These are phyloP conservation scores for Labroides dimidiatus DNA, from an alignment of 2,797 vertebrate species.

Conservation along the genomic window DNA sequence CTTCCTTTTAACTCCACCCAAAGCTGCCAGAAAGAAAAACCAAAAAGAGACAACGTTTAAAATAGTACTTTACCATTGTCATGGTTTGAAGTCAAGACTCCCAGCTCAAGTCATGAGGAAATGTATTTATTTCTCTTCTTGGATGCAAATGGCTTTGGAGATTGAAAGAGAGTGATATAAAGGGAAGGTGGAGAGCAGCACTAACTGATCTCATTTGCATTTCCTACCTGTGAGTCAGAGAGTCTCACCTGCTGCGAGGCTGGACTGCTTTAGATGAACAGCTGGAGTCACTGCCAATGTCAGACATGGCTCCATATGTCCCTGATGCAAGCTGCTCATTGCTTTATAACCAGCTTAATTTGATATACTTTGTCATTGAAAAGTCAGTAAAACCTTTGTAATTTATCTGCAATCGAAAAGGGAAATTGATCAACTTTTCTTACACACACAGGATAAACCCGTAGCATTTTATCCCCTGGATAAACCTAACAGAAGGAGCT, in stretches of 20 bases:
- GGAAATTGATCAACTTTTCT: background rate
- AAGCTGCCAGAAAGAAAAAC: slow-evolving; percentile 7
- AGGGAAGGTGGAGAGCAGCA: slow-evolving; percentile 39
- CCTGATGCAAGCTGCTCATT: background rate
- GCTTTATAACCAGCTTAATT: background rate
- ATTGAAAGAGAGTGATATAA: slow-evolving; percentile 35
- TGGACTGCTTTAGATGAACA: slow-evolving; percentile 27
- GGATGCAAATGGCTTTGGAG: slow-evolving; percentile 60
- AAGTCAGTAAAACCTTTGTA: background rate
- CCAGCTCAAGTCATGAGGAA: slow-evolving; percentile 62
- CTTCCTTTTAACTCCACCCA: slow-evolving; percentile 50
- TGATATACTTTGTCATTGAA: background rate
- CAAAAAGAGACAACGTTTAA: slow-evolving; percentile 20
- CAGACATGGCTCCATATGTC: slow-evolving; percentile 11
- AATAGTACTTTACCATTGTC: slow-evolving; percentile 77
- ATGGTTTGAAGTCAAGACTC: slow-evolving; percentile 34
- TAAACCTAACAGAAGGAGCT: background rate
- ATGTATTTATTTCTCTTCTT: slow-evolving; percentile 46
- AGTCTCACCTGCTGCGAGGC: slow-evolving; percentile 41
- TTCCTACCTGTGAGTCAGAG: slow-evolving; percentile 58
- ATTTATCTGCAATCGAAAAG: background rate
- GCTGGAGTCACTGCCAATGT: slow-evolving; percentile 1
- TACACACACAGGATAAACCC: no score
- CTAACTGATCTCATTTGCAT: slow-evolving; percentile 75
- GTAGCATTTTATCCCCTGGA: slow-evolving; percentile 6